Base-by-base conservation (phyloP, 2,113 vertebrate species). In the Fregata magnificens region DNA sequence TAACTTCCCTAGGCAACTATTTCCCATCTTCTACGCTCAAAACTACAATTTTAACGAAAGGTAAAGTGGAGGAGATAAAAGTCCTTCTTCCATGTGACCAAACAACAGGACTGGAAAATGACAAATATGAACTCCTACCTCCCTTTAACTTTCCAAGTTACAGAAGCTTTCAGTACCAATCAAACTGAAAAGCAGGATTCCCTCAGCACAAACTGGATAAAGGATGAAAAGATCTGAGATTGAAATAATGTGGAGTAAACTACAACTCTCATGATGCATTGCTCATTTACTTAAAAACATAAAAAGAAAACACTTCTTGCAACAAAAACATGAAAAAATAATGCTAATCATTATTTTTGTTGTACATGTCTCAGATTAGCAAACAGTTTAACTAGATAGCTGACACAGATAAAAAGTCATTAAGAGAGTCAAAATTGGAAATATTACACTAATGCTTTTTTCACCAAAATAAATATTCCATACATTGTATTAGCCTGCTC, bases 351-450 rank as follows among this genome's bases (percentile, higher is more conserved):
- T 25, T 26, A 71, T 52, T 71, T 82, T 40, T 76, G 56, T 90
- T 79, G 90, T 86, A 84, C 63, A 94, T 13, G 5, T 66, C 52
- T 65, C 69, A 90, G 67, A 88, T 95, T 71, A 91, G 18, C 34
- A 32, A 55, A 50, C 11, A 4, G 34, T 70, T 47, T 55, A 21
- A 65, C 31, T 29, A 66, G 22, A 34, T 34, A 58, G 22, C 32
- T 21, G 67, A 94, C 80, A 76, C 82, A 76, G 86, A 70, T 71
- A 91, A 88, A 85, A 80, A 69, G 62, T 87, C 61, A 90, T 34
- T 65, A 92, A 92, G 76, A 93, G 86, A 91, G n/a, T 61, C 63
- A 74, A 88, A 79, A 55, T 62, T 78, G 81, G 95, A 91, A 91
- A 85, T 80, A 67, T 18, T 36, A 72, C 18, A 50, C 12, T 59